These are phyloP conservation scores for Rhinophrynus dorsalis DNA, from an alignment of 2,797 vertebrate species.

Conservation along the genomic window DNA sequence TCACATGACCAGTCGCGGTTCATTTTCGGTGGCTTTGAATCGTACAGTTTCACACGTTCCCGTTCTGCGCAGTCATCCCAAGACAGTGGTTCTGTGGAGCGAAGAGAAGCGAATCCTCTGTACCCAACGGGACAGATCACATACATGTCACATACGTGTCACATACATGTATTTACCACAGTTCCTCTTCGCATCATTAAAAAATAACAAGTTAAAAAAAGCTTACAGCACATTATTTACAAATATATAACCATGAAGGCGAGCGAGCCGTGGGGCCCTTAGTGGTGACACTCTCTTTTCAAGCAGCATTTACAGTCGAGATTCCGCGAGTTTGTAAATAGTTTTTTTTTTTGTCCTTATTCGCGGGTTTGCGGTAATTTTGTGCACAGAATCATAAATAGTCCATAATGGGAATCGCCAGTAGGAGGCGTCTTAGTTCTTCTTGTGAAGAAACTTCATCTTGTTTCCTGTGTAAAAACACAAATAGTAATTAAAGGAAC, in stretches of 20 bases:
- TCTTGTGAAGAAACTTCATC: conserved; percentile 99
- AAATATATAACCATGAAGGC: conserved; percentile 62
- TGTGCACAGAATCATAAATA: not conserved
- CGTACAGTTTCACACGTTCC: no score
- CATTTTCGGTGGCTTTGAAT: no score
- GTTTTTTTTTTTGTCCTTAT: no score
- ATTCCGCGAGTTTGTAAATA: conserved; percentile 3
- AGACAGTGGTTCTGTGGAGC: no score
- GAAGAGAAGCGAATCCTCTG: no score
- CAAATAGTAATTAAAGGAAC: no score
- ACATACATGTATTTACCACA: conserved; percentile 81
- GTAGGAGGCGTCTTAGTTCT: conserved; percentile 76
- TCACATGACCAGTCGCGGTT: no score
- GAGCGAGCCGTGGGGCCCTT: not conserved
- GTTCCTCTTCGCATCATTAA: conserved; percentile 65
- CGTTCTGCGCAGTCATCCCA: no score
- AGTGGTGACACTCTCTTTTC: conserved; percentile 5
- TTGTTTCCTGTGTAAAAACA: conserved; percentile 82
- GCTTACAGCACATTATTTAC: conserved; percentile 92
- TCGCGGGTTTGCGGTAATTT: no score
- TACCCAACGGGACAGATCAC: no score
- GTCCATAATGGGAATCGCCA: conserved; percentile 39
- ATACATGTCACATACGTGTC: no score
- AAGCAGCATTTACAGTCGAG: conserved; percentile 1
- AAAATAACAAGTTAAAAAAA: conserved; percentile 75